phyloP scores from a whole-genome alignment of 1,140 invertebrate species.

The Brachionus plicatilis region DNA sequence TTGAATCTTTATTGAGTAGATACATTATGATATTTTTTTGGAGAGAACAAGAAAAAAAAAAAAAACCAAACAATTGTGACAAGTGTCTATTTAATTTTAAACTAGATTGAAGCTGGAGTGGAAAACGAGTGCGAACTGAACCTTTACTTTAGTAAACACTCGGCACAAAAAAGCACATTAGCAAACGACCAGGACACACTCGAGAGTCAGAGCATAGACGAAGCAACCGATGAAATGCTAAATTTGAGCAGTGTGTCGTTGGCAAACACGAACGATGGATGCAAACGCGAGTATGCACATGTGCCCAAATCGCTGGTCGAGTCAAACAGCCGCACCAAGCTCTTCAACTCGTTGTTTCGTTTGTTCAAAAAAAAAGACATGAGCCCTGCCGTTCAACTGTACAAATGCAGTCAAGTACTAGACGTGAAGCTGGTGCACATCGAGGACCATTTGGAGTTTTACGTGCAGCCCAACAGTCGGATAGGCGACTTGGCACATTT shows the following conservation, averaged over 20 bases:
- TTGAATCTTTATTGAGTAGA: too few relatives aligned
- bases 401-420: neutral
- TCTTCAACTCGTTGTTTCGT: slow-evolving; percentile 1
- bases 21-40: too few relatives aligned
- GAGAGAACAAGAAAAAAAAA: too few relatives aligned
- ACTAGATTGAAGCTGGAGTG: neutral
- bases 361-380: slow-evolving; percentile 25
- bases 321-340: neutral
- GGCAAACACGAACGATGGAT: neutral
- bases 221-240: neutral
- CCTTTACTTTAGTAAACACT: neutral
- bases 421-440: neutral
- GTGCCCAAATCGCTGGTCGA: neutral
- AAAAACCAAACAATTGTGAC: neutral
- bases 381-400: neutral
- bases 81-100: neutral
- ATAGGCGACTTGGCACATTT: neutral
- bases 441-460: slow-evolving; percentile 8
- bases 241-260: slow-evolving; percentile 21
- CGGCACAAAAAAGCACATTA: neutral
- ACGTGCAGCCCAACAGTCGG: neutral
- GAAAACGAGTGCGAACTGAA: neutral
- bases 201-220: neutral
- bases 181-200: neutral
- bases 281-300: neutral